Evolutionary conservation across 2,113 vertebrate species (phyloP).

Genomic region (Cochlearius cochlearius): DNA sequence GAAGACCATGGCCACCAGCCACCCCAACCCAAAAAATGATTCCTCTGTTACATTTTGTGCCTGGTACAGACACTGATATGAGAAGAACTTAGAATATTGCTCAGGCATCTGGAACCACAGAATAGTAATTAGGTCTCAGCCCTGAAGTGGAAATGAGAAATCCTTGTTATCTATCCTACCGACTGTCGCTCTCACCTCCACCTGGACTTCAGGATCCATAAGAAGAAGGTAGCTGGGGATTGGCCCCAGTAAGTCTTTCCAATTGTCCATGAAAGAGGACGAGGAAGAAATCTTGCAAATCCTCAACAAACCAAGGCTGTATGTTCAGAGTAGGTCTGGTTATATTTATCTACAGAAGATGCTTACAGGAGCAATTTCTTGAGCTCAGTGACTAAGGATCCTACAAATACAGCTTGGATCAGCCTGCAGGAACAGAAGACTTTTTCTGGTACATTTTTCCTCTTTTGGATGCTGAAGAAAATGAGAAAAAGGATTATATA

Average conservation of each 20-base stretch:
- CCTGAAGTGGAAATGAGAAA: not conserved
- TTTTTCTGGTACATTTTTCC: not conserved
- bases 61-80: not conserved
- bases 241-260: not conserved
- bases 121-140: not conserved
- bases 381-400: not conserved
- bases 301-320: not conserved
- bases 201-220: not conserved
- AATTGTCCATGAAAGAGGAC: not conserved
- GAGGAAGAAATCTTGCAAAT: not conserved
- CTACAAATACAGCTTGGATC: not conserved
- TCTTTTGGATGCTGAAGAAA: not conserved
- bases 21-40: fast-evolving
- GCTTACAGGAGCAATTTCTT: not conserved
- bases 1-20: not conserved
- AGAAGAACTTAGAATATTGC: not conserved
- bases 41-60: not conserved
- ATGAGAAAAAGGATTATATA: not conserved
- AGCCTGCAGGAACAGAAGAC: not conserved
- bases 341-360: not conserved
- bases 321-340: not conserved
- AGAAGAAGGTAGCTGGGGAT: not conserved
- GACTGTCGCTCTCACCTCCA: not conserved
- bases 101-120: not conserved
- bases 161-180: not conserved